phyloP scores from a whole-genome alignment of 2,888 invertebrate genomes.

The Troides helena region DNA sequence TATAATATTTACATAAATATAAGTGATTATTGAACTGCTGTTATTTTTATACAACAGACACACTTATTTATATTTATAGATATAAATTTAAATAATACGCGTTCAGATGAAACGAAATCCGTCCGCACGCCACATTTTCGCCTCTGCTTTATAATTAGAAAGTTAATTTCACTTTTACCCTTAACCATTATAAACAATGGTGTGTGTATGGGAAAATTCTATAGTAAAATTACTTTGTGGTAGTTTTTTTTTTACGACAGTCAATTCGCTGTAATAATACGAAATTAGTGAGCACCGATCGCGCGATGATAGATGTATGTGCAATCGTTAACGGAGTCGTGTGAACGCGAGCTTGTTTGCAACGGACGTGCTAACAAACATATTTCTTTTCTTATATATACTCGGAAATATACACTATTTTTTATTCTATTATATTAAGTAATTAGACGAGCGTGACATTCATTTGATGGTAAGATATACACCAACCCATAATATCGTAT shows the following conservation, averaged over 20 bases:
- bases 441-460: too few species aligned
- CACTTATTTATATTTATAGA: too few species aligned
- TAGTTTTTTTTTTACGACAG: conserved; percentile 25
- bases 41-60: too few species aligned
- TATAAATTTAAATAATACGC: neutral
- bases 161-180: conserved; percentile 33
- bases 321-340: conserved; percentile 4
- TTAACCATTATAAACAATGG: conserved; percentile 32
- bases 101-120: neutral
- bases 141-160: conserved; percentile 31
- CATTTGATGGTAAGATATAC: too few species aligned
- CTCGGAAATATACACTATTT: neutral
- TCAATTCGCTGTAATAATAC: conserved; percentile 25
- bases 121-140: neutral
- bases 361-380: neutral
- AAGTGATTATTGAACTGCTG: too few species aligned
- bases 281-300: conserved; percentile 9
- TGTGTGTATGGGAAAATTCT: conserved; percentile 31
- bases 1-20: too few species aligned
- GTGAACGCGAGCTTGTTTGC: conserved; percentile 6
- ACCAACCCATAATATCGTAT: too few species aligned
- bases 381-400: neutral
- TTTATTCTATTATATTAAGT: too few species aligned
- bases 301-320: conserved; percentile 7
- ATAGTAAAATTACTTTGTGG: conserved; percentile 20